A percentile compares a stretch with the other conserved stretches of the same genome.
Conservation (phyloP, 2,888 invertebrate species). For the Resseliella maxima region DNA sequence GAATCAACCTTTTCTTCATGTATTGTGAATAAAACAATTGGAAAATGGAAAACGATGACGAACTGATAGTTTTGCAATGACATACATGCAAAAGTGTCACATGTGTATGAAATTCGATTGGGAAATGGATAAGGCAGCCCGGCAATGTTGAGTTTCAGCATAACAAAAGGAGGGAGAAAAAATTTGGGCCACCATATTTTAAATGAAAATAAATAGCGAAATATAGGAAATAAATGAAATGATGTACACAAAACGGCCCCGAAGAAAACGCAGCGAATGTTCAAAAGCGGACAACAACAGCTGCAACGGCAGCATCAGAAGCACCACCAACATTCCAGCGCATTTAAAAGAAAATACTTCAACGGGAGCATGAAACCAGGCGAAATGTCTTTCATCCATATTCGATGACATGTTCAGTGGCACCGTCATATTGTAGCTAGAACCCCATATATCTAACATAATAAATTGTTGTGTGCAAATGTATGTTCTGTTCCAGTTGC, state of each 20-base stretch:
- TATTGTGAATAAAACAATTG: conserved; percentile 23
- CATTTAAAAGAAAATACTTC: conserved; percentile 1
- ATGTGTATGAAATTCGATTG: conserved; percentile 29
- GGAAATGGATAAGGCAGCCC: background rate
- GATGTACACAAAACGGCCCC: background rate
- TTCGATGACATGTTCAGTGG: conserved; percentile 41
- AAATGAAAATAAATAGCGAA: conserved; percentile 28
- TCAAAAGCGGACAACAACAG: background rate
- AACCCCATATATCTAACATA: conserved; percentile 6
- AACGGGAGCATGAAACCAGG: conserved; percentile 19
- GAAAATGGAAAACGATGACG: conserved; percentile 37
- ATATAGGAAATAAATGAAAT: conserved; percentile 17
- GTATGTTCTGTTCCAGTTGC: conserved; percentile 19
- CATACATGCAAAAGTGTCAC: background rate
- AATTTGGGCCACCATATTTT: conserved; percentile 18
- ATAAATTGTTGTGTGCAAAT: conserved; percentile 20
- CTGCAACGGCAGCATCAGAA: background rate
- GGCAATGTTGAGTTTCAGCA: background rate
- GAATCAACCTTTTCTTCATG: conserved; percentile 19
- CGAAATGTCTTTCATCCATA: conserved; percentile 46
- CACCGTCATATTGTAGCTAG: background rate
- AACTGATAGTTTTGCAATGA: conserved; percentile 22
- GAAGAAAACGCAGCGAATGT: background rate
- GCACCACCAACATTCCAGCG: background rate
- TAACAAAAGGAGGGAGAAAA: background rate